Base-by-base conservation (phyloP, 2,113 vertebrate species). In the Percina caprodes region DNA sequence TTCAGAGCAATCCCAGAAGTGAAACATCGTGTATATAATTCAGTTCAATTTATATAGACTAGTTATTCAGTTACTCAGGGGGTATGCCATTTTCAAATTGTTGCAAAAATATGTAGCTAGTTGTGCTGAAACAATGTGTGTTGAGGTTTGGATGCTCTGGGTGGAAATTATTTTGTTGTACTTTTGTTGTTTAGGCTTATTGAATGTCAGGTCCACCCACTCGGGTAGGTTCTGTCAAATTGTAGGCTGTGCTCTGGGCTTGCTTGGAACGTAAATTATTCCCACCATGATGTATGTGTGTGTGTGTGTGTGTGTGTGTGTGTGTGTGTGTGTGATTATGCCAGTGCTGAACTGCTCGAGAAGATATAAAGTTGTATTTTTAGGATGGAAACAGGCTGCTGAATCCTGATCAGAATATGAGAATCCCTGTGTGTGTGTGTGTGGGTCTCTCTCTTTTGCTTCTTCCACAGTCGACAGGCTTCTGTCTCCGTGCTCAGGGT, bases 131-230 rank as follows among this genome's bases (percentile, higher is more conserved):
- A 19, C 12, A 24, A 45, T 65, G 18, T 59, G 56, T 24, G 56
- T 7, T 16, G 68, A 48, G 9, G 30, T 78, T 67, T 80, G 51
- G 66, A 80, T 33, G 14, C 65, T 80, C 65, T 78, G 68, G 59
- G 54, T 84, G 61, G 66, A 84, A 69, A 66, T 56, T 74, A 77
- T 69, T n/a, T n/a, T n/a, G n/a, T n/a, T n/a, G n/a, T n/a, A n/a
- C 65, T 89, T 9, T 84, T 79, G 39, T 79, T 81, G 79, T 85
- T 75, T 23, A 19, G 79, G 48, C 77, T 89, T 45, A 71, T 80
- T 83, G 77, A 82, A 85, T 88, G 88, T 84, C 82, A 89, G 80
- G 82, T 88, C 87, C 82, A 88, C 84, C 86, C 87, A 82, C 87
- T 69, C 33, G 68, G 78, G 77, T 69, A 75, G 75, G 45, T 59